Base-by-base conservation (phyloP, 2,113 vertebrate species). In the Pogona vitticeps region DNA sequence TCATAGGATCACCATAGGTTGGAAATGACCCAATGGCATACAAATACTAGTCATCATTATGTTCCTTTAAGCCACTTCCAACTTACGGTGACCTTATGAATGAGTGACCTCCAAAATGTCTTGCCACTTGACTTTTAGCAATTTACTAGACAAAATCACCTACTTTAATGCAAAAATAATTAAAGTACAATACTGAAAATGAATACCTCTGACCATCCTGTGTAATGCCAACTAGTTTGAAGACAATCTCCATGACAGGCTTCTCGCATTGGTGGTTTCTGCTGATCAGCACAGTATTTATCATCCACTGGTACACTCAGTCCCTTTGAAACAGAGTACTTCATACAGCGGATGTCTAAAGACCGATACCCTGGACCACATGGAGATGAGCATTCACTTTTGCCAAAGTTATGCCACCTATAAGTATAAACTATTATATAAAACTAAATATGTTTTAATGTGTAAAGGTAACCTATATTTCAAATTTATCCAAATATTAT, bases 121-220 rank as follows among this genome's bases (percentile, higher is more conserved):
- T 10, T 52, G 46, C 10, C 46, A 52, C n/a, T n/a, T n/a, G n/a
- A n/a, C 0, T 59, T 84, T 75, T 4, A 58, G 6, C 59, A 58
- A 38, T 1, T 56, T 86, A 63, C 56, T 4, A 85, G 79, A 26
- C 70, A 52, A 76, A 1, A 17, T 6, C 36, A 23, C 15, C 84
- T 21, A 58, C 1, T 2, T 33, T 76, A 72, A 82, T 14, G 10
- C 38, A 77, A 83, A 91, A 86, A 3, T 40, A 38, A 82, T 1
- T 15, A 20, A 86, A 65, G 33, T 56, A 86, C 0, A 85, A 82
- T 17, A 2, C 36, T 70, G 82, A 82, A 75, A 59, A 76, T 88
- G 36, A 40, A 83, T 96, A 99, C 98, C 98, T 98, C 97, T 87
- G 98, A 98, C 98, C 98, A 99, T 83, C 97, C 96, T 8, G 98